Base-by-base conservation (phyloP, 2,888 invertebrate genomes). In the Hypselothyrea guttata region DNA sequence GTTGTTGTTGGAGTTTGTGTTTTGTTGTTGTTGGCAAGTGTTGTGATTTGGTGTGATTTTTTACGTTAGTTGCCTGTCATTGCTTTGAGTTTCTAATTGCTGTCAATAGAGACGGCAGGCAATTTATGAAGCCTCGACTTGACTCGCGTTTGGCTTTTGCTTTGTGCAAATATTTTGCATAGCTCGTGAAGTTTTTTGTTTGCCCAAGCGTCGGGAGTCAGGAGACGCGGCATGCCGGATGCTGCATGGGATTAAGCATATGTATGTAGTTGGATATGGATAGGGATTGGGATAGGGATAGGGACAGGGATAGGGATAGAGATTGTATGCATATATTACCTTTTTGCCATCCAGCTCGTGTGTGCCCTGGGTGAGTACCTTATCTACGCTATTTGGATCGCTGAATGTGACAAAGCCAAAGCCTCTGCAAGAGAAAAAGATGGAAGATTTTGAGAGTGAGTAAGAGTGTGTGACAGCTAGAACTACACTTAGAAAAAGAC, bases 391-490 rank as follows among this genome's bases (percentile, higher is more conserved):
- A 92, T 95, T 93, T 90, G 98, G 96, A 92, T 99, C 98, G 91
- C 96, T 95, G 92, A 98, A 99, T 91, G 99, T 99, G 92, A 99
- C 98, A 93, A 99, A 99, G 90, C 99, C 99, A 91, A 99, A 99
- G 90, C 99, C 99, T 93, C 98, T 98, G 95, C 73, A 93, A 93
- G 49, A 34, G 40, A 56, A 13, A 45, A 7, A 54, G 8, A 62
- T 4, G 49, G 49, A 12, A 48, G 28, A 45, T n/a, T n/a, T n/a
- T n/a, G 8, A 28, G 8, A 49, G 7, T 15, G 27, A 22, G 33
- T 33, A n/a, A 42, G 12, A 28, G 18, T 16, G 8, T 18, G 31
- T 9, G 18, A 16, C 30, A n/a, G 40, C 11, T 18, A 7, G 44
- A 15, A n/a, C n/a, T n/a, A n/a, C n/a, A n/a, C n/a, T n/a, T n/a